Evolutionary conservation across 2,797 vertebrate species (phyloP).

Genomic region (Labeo calbasu): DNA sequence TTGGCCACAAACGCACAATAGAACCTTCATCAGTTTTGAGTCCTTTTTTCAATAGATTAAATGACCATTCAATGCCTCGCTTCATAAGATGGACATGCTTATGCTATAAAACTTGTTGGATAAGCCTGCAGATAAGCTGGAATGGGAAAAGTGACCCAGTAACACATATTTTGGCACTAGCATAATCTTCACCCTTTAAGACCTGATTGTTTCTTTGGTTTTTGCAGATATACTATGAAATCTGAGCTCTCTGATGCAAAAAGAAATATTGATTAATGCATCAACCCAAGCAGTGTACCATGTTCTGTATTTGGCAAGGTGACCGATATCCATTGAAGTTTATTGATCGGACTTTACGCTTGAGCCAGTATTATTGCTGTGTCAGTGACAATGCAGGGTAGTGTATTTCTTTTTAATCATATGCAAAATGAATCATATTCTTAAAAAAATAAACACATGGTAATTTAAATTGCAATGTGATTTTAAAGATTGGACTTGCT

Average conservation of each 20-base stretch:
- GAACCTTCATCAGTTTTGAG: conserved; percentile 21
- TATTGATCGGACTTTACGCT: conserved; percentile 30
- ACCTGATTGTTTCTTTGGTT: not conserved
- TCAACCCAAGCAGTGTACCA: not conserved
- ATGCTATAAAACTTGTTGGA: not conserved
- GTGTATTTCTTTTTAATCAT: not conserved
- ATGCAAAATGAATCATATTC: not conserved
- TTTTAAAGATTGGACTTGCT: too few relatives aligned
- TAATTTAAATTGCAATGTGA: not conserved
- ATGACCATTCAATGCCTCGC: conserved; percentile 41
- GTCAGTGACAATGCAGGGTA: not conserved
- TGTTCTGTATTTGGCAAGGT: conserved; percentile 32
- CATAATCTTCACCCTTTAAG: conserved; percentile 16
- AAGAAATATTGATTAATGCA: conserved; percentile 25
- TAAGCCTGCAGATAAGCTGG: conserved; percentile 28
- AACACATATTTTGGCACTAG: not conserved
- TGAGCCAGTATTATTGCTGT: conserved; percentile 10
- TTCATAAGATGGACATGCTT: conserved; percentile 26
- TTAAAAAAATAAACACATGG: not conserved
- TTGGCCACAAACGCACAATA: not conserved
- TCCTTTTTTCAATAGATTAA: conserved; percentile 34
- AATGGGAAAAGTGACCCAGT: conserved; percentile 34
- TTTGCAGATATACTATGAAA: not conserved
- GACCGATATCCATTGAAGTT: conserved; percentile 1
- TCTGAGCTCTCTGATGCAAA: not conserved